Conservation (phyloP, 2,797 vertebrate genomes). For the Gymnoscopelus braueri region DNA sequence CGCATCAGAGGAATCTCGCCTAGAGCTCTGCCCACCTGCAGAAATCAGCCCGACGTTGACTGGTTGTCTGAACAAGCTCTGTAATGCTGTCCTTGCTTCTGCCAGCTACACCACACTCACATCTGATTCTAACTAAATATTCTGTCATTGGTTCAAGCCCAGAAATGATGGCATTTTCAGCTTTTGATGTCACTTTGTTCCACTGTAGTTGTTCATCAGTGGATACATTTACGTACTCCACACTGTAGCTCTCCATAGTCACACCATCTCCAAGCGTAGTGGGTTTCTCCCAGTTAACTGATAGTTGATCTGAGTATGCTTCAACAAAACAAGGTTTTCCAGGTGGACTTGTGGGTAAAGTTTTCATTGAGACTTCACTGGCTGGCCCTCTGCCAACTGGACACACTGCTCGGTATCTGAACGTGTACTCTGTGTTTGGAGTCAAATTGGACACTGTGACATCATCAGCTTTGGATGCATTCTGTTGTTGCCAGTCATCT, state of each 20-base stretch:
- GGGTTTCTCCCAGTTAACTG: slow-evolving; percentile 46
- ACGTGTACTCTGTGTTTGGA: slow-evolving; percentile 54
- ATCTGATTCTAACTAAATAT: slow-evolving; percentile 46
- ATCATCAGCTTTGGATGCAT: slow-evolving; percentile 4
- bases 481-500: slow-evolving; percentile 38
- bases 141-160: slow-evolving; percentile 34
- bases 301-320: slow-evolving; percentile 27
- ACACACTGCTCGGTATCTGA: slow-evolving; percentile 61
- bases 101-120: slow-evolving; percentile 54
- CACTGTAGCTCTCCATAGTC: slow-evolving; percentile 23
- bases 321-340: slow-evolving; percentile 31
- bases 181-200: slow-evolving; percentile 5
- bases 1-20: no score
- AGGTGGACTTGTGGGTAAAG: slow-evolving; percentile 44
- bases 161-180: slow-evolving; percentile 23
- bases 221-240: slow-evolving; percentile 26
- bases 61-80: slow-evolving; percentile 7
- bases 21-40: no score
- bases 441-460: slow-evolving; percentile 45
- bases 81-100: slow-evolving; percentile 40
- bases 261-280: slow-evolving; percentile 38
- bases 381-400: slow-evolving; percentile 43
- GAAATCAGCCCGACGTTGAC: not conserved
- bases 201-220: slow-evolving; percentile 26
- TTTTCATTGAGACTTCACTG: slow-evolving; percentile 27